phyloP scores from a whole-genome alignment of 2,888 invertebrate species.

The Ametastegia equiseti region DNA sequence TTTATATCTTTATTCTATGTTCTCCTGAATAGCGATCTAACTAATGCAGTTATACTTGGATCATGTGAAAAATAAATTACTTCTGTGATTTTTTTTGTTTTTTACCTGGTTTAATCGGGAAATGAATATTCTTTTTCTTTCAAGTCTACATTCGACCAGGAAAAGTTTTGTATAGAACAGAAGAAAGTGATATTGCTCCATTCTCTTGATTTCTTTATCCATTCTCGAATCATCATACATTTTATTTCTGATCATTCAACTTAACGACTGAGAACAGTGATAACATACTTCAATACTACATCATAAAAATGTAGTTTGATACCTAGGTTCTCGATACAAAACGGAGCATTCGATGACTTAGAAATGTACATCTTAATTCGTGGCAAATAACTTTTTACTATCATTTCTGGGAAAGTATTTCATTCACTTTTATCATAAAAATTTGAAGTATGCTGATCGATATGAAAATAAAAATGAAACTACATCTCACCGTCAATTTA shows the following conservation, averaged over 20 bases:
- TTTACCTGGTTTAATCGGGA: slow-evolving; percentile 13
- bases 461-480: too few species aligned
- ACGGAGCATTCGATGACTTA: neutral
- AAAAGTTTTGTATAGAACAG: slow-evolving; percentile 6
- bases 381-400: neutral
- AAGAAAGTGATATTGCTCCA: slow-evolving; percentile 28
- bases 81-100: slow-evolving; percentile 38
- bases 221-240: neutral
- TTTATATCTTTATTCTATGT: slow-evolving; percentile 45
- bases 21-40: slow-evolving; percentile 44
- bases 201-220: neutral
- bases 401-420: slow-evolving; percentile 2
- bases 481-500: neutral
- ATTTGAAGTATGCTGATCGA: neutral
- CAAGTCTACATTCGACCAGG: slow-evolving; percentile 6
- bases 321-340: neutral
- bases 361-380: neutral
- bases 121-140: slow-evolving; percentile 4
- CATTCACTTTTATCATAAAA: neutral
- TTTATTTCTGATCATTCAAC: neutral
- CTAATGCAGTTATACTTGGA: slow-evolving; percentile 31
- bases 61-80: slow-evolving; percentile 28
- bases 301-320: neutral
- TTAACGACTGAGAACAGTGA: neutral
- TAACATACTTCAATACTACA: neutral